Conservation (phyloP, 2,797 vertebrate genomes). For the Smutsia gigantea region DNA sequence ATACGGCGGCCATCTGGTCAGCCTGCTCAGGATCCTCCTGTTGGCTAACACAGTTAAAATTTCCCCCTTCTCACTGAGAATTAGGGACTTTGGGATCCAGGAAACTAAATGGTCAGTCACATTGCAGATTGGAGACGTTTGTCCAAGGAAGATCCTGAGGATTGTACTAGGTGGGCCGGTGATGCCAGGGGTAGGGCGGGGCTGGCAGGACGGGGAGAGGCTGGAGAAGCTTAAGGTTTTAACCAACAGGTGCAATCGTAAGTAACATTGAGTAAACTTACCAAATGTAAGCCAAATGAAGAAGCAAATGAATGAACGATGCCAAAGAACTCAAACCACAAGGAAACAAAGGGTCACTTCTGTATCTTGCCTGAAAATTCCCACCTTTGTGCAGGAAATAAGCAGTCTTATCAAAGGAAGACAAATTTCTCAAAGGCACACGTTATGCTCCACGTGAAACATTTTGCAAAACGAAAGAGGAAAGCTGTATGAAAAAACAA, state of each 20-base stretch:
- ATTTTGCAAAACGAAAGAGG: conserved; percentile 59
- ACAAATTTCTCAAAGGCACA: background rate
- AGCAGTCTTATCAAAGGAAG: conserved; percentile 53
- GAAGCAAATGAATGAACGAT: background rate
- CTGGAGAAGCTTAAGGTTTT: background rate
- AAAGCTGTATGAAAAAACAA: conserved; percentile 63
- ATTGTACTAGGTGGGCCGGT: background rate
- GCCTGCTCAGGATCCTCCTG: background rate
- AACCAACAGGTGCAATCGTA: background rate
- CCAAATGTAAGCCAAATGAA: background rate
- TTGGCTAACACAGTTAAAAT: background rate
- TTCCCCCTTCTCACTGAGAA: background rate
- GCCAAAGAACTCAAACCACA: background rate
- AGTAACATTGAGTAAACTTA: background rate
- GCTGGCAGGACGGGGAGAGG: background rate
- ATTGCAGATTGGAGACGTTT: background rate
- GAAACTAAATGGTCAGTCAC: background rate
- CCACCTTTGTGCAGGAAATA: conserved; percentile 27
- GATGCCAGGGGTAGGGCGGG: rapidly evolving
- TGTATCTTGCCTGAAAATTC: conserved; percentile 29
- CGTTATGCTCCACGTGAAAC: conserved; percentile 36
- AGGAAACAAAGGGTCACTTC: background rate
- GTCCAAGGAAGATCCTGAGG: background rate
- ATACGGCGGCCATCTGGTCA: background rate
- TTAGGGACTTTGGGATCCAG: background rate